A percentile compares a stretch with the other conserved stretches of the same genome.
Conservation (phyloP, 2,797 vertebrate genomes). For the Chelon labrosus region DNA sequence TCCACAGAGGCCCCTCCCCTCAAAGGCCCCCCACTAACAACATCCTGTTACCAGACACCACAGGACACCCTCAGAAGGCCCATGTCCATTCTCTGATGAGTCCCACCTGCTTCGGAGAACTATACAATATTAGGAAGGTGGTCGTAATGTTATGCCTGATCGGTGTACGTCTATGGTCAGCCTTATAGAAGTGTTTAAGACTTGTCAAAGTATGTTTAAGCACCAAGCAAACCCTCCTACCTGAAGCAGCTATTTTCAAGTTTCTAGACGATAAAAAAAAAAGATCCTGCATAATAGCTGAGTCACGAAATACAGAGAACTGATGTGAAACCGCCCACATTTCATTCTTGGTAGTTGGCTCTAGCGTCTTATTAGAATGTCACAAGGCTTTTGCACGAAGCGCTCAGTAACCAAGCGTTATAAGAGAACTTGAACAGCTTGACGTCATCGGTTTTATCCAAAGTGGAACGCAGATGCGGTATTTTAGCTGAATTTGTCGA, state of each 20-base stretch:
- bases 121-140: no score
- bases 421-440: no score
- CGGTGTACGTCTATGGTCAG: neutral
- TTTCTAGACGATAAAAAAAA: conserved; percentile 1
- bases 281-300: conserved; percentile 47
- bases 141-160: no score
- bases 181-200: neutral
- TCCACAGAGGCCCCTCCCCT: no score
- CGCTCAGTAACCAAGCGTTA: no score
- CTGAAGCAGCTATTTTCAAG: conserved; percentile 41
- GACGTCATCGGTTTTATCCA: neutral
- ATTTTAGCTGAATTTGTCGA: no score
- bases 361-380: conserved; percentile 36
- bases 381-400: conserved; percentile 43
- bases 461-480: no score
- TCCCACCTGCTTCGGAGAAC: no score
- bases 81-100: no score
- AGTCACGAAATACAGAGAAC: conserved; percentile 56
- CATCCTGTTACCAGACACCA: no score
- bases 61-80: no score
- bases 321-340: conserved; percentile 50
- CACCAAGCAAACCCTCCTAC: conserved; percentile 13
- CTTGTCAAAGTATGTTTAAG: neutral
- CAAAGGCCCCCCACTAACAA: no score
- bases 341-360: conserved; percentile 23